These are phyloP conservation scores for Alosa alosa DNA, from an alignment of 2,113 vertebrate genomes.

Conservation along the genomic window DNA sequence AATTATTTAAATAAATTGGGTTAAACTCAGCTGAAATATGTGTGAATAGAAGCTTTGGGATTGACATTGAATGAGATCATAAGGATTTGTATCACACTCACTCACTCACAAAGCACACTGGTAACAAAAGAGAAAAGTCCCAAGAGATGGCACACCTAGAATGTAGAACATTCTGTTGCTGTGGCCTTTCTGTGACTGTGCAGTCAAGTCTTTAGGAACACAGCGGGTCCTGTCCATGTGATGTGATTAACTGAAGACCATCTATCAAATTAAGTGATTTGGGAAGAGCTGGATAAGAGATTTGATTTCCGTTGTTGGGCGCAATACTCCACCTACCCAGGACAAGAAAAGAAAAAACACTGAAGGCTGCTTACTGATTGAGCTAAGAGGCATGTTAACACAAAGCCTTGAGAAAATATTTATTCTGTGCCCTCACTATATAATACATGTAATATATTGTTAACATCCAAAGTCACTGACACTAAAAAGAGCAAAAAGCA, in stretches of 20 bases:
- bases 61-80: not conserved
- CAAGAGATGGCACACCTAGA: not conserved
- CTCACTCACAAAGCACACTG: not conserved
- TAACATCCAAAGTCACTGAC: not conserved
- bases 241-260: not conserved
- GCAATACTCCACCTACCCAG: not conserved
- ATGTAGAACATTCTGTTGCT: not conserved
- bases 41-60: not conserved
- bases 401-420: too few species aligned
- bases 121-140: not conserved
- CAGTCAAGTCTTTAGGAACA: not conserved
- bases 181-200: not conserved
- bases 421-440: not conserved
- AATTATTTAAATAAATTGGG: not conserved
- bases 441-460: not conserved
- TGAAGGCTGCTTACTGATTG: not conserved
- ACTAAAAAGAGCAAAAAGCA: too few species aligned
- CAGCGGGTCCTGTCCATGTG: not conserved
- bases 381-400: too few species aligned
- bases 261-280: slow-evolving; percentile 1
- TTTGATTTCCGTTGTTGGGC: not conserved
- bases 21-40: not conserved
- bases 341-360: not conserved
- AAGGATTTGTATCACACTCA: not conserved
- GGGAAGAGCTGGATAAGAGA: not conserved